A percentile compares a stretch with the other conserved stretches of the same genome.
Evolutionary conservation across 2,113 vertebrate genomes (phyloP).

Genomic region (Climacteris rufus): DNA sequence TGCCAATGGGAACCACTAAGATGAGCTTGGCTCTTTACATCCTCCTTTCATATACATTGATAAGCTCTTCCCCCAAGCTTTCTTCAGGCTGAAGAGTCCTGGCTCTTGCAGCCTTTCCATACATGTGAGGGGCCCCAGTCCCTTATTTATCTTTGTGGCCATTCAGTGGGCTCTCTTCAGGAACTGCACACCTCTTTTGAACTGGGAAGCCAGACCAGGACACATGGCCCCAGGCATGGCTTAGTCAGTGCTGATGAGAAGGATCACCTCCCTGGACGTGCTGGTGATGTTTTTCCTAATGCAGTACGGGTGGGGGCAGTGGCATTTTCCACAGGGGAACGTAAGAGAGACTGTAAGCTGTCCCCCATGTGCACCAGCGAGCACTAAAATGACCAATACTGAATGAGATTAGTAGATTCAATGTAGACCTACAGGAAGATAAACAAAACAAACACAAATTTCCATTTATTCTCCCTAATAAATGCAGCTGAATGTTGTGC

Average conservation of each 20-base stretch:
- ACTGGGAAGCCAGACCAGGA: not conserved
- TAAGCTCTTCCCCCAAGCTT: fast-evolving
- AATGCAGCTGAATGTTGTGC: not conserved
- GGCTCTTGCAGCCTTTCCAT: not conserved
- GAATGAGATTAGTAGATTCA: not conserved
- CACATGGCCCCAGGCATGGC: not conserved
- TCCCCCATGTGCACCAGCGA: fast-evolving
- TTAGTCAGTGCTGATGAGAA: not conserved
- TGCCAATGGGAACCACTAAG: not conserved
- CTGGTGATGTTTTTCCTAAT: not conserved
- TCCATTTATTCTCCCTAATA: not conserved
- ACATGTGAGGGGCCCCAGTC: not conserved
- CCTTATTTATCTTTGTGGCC: not conserved
- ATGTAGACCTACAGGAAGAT: not conserved
- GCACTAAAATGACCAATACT: not conserved
- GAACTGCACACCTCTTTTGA: not conserved
- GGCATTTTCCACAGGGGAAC: not conserved
- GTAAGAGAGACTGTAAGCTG: not conserved
- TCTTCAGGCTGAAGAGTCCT: not conserved
- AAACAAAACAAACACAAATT: not conserved
- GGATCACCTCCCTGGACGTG: not conserved
- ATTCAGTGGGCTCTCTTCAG: not conserved
- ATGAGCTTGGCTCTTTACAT: not conserved
- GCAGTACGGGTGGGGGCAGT: not conserved
- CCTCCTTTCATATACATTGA: not conserved